Percentiles rank a stretch among this genome's conserved stretches.
Evolutionary conservation across 2,888 invertebrate species (phyloP).

Genomic region (Himalopsyche kuldschensis): DNA sequence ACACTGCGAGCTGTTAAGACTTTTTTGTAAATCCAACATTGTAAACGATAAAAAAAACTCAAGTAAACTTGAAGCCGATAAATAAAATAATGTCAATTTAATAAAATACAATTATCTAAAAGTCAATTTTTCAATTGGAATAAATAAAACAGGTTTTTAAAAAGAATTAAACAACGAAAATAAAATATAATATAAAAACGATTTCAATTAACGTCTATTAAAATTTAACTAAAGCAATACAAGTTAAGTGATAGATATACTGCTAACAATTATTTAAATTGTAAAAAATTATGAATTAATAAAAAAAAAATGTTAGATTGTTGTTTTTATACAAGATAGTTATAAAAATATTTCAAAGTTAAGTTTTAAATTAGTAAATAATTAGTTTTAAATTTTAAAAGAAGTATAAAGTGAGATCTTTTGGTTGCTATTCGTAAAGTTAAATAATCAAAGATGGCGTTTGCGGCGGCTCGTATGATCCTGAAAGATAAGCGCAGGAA

Average conservation of each 20-base stretch:
- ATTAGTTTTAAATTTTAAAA: not conserved
- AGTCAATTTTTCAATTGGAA: not conserved
- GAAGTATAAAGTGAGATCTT: not conserved
- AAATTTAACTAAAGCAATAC: not conserved
- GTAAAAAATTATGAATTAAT: not conserved
- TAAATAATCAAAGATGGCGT: conserved; percentile 66
- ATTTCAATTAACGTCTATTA: not conserved
- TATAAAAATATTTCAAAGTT: not conserved
- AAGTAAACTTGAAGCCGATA: not conserved
- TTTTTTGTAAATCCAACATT: not conserved
- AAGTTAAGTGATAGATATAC: not conserved
- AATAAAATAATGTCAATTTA: not conserved
- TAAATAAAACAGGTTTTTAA: not conserved
- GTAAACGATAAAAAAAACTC: not conserved
- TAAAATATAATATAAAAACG: not conserved
- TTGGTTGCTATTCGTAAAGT: not conserved
- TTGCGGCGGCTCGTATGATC: conserved; percentile 83
- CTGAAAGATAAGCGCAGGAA: conserved; percentile 80
- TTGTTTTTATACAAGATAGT: conserved; percentile 11
- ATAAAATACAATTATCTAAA: not conserved
- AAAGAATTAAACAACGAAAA: not conserved
- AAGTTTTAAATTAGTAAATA: not conserved
- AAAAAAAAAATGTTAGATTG: not conserved
- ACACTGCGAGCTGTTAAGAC: not conserved
- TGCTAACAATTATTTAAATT: not conserved